These are phyloP conservation scores for Apaloderma vittatum DNA, from an alignment of 2,113 vertebrate genomes.

Conservation along the genomic window DNA sequence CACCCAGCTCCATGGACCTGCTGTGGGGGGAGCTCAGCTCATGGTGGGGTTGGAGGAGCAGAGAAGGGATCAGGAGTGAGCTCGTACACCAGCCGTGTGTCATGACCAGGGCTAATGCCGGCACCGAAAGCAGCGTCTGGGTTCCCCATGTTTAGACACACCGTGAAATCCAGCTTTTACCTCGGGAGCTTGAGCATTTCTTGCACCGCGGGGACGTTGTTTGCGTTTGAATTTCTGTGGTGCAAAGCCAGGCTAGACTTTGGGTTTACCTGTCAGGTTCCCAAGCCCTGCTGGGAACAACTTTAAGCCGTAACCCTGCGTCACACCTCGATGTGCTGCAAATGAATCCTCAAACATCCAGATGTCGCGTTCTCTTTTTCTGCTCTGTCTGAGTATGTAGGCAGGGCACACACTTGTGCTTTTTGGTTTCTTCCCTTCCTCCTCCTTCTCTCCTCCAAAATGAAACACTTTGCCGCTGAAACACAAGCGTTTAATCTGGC, in stretches of 20 bases:
- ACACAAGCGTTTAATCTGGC: not conserved
- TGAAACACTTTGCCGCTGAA: not conserved
- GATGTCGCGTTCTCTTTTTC: not conserved
- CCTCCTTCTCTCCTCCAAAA: not conserved
- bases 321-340: accelerated
- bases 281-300: not conserved
- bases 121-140: not conserved
- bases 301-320: accelerated
- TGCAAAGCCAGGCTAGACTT: not conserved
- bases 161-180: accelerated
- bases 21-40: too few species aligned
- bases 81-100: accelerated
- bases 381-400: accelerated
- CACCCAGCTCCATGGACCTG: not conserved
- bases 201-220: accelerated
- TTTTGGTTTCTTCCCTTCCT: not conserved
- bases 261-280: not conserved
- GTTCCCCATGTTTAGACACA: accelerated
- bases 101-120: accelerated
- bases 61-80: not conserved
- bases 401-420: not conserved
- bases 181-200: accelerated
- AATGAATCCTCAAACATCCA: not conserved
- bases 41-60: too few species aligned
- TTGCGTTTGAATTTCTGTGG: not conserved